Evolutionary conservation across 2,888 invertebrate genomes (phyloP).

Genomic region (Julus scanicus): DNA sequence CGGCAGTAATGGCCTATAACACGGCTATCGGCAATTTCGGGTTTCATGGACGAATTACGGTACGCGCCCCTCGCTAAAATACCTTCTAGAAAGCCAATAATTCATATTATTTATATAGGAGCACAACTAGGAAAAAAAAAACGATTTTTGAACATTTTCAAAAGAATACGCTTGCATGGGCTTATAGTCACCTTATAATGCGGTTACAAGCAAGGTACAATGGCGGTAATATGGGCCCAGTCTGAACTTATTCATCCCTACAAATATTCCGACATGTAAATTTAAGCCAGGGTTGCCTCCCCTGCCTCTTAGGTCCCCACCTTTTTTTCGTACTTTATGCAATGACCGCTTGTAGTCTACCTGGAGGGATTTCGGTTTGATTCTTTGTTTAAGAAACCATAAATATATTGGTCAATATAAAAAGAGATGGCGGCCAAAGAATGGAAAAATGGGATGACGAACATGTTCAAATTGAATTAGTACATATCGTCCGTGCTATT

Average conservation of each 20-base stretch:
- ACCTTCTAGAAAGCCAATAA: slow-evolving; percentile 1
- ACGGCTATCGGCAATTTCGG: too few relatives aligned
- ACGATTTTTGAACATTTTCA: slow-evolving; percentile 26
- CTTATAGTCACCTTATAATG: neutral
- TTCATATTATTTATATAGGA: slow-evolving; percentile 30
- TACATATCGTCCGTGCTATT: too few relatives aligned
- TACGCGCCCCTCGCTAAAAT: slow-evolving; percentile 20
- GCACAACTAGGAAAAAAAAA: neutral
- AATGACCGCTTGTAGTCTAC: slow-evolving; percentile 9
- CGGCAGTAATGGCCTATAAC: too few relatives aligned
- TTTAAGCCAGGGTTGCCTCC: neutral
- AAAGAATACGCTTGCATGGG: slow-evolving; percentile 17
- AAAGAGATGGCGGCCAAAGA: too few relatives aligned
- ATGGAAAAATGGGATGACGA: too few relatives aligned
- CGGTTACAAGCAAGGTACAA: neutral
- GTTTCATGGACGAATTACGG: neutral
- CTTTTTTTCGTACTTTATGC: neutral
- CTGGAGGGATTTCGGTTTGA: neutral
- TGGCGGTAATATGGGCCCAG: slow-evolving; percentile 38
- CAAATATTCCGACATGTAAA: slow-evolving; percentile 44
- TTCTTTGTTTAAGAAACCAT: slow-evolving; percentile 31
- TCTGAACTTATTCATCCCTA: slow-evolving; percentile 43
- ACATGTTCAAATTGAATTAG: too few relatives aligned
- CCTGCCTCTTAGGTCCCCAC: neutral
- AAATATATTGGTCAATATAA: slow-evolving; percentile 22